Evolutionary conservation across 2,797 vertebrate genomes (phyloP), one percentile per base, ranked within the genome.

Genomic region (Haliaeetus albicilla): DNA sequence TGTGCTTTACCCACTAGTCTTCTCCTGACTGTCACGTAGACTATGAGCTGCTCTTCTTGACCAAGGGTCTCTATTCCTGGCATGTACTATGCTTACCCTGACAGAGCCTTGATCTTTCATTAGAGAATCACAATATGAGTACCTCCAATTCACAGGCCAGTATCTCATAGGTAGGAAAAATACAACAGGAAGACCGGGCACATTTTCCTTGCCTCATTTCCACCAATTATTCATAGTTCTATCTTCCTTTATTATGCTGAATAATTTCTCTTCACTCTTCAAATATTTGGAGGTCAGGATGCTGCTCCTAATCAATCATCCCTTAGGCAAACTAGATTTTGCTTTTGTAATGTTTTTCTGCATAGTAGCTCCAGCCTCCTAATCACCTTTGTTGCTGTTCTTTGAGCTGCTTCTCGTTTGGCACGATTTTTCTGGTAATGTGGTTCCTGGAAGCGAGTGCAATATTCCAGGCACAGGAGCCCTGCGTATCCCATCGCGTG

Each of bases 271-370:
- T 80, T 92, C 37, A 18, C 81, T 93, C 53, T 92, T 88, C 84
- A 93, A 51, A 87, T 87, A 89, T 78, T 69, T 91, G 69, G 57
- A 95, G 49, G 35, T 43, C 20, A 71, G 65, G 37, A 89, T 90
- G 65, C 75, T 84, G 18, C 49, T 87, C 33, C 82, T 87, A 87
- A 94, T 96, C 89, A 64, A 83, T 89, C 87, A 90, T 63, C 37
- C 84, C 63, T 71, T 89, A 79, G n/a, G 46, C 39, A 93, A 94
- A 96, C 90, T 79, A 63, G 46, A 76, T 92, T 91, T 92, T 84
- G 54, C 39, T 94, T 88, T 86, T 95, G 68, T 54, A 56, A 56
- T 73, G 81, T 61, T 96, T 94, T 93, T 73, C 90, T 91, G 37
- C 3, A 0, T 49, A 41, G 75, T 65, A 61, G 49, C 46, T 91